Conservation (phyloP, 2,113 vertebrate genomes). For the Trochalopteron elliotii region DNA sequence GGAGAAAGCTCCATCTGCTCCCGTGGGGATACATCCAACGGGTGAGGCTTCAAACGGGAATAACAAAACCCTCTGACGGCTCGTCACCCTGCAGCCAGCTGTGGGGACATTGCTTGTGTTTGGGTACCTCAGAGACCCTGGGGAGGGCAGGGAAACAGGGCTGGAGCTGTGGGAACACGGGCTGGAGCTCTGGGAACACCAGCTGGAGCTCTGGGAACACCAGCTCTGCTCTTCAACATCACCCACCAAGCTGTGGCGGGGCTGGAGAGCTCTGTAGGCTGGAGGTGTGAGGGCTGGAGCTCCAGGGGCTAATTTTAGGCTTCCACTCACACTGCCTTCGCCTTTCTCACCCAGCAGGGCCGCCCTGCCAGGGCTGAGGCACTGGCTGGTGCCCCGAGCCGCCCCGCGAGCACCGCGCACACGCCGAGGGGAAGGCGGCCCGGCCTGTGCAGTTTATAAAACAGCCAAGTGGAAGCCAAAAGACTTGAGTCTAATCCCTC, state of each 20-base stretch:
- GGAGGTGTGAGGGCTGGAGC: not conserved
- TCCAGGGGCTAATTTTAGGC: not conserved
- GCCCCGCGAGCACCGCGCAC: not conserved
- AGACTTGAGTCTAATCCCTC: conserved; percentile 42
- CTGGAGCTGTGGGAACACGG: not conserved
- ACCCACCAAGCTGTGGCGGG: fast-evolving
- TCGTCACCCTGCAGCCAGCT: not conserved
- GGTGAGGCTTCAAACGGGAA: not conserved
- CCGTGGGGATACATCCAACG: not conserved
- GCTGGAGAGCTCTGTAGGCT: not conserved
- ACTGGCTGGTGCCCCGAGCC: not conserved
- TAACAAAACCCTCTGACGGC: fast-evolving
- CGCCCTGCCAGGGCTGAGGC: not conserved
- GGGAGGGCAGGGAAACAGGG: not conserved
- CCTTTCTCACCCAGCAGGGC: not conserved
- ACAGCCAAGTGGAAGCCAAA: conserved; percentile 52
- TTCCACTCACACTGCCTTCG: not conserved
- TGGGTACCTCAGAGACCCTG: not conserved
- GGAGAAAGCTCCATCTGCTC: not conserved
- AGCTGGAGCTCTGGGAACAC: not conserved
- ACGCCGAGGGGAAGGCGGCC: not conserved
- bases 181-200: not conserved
- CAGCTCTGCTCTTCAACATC: fast-evolving
- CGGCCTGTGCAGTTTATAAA: not conserved
- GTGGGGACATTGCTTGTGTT: fast-evolving